phyloP scores from a whole-genome alignment of 2,113 vertebrate species.

The Oceanites oceanicus region DNA sequence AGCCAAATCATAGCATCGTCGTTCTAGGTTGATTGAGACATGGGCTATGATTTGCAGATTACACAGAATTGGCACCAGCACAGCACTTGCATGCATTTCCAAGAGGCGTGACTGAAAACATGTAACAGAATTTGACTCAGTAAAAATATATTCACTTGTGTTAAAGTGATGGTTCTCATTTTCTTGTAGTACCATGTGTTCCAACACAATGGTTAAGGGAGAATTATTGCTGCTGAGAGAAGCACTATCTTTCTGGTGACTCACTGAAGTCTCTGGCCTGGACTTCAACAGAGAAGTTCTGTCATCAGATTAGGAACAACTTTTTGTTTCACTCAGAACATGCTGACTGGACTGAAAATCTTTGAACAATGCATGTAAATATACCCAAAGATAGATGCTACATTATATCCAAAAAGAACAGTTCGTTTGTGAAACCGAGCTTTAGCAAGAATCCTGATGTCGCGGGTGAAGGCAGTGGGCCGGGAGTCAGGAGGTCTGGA shows the following conservation, averaged over 20 bases:
- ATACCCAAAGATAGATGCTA: not conserved
- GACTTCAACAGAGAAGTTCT: not conserved
- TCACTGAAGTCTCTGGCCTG: not conserved
- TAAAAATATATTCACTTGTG: not conserved
- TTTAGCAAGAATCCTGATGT: not conserved
- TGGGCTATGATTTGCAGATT: not conserved
- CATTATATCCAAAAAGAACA: not conserved
- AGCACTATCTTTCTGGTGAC: not conserved
- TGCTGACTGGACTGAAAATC: not conserved
- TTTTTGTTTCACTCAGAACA: not conserved
- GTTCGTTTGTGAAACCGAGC: not conserved
- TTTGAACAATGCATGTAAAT: not conserved
- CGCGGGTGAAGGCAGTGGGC: not conserved
- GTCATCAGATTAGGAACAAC: not conserved
- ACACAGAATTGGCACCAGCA: not conserved
- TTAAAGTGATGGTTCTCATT: not conserved
- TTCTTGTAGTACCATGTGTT: not conserved
- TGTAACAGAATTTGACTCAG: not conserved
- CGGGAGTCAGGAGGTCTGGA: not conserved
- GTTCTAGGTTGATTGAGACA: not conserved
- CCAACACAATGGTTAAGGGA: not conserved
- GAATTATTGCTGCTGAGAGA: constrained; percentile 5
- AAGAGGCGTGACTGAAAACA: not conserved
- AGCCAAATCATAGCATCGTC: not conserved
- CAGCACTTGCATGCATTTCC: not conserved